A percentile compares a stretch with the other conserved stretches of the same genome.
Conservation (phyloP, 2,888 invertebrate species). For the Drosophila kanekoi region DNA sequence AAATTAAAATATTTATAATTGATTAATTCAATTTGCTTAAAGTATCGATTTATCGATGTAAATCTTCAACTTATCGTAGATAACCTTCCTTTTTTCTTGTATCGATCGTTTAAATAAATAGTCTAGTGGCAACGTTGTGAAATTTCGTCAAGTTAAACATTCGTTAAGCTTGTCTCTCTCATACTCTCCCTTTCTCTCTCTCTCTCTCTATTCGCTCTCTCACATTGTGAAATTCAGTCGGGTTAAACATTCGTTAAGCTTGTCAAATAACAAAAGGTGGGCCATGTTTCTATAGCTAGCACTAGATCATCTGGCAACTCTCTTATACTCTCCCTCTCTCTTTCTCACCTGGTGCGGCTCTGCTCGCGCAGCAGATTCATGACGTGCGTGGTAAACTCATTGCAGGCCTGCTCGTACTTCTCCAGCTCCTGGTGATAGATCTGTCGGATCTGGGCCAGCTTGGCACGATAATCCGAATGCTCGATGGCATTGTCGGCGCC, state of each 20-base stretch:
- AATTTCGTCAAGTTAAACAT: no score
- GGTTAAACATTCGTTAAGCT: no score
- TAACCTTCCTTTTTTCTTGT: no score
- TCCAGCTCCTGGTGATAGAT: slow-evolving; percentile 99
- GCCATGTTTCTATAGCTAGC: not conserved
- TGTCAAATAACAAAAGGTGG: no score
- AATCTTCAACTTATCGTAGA: no score
- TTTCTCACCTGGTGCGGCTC: slow-evolving; percentile 91
- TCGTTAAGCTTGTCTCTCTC: not conserved
- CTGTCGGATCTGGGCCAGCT: slow-evolving; percentile 98
- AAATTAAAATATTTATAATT: not conserved
- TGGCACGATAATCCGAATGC: slow-evolving; percentile 99
- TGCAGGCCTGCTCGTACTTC: slow-evolving; percentile 99
- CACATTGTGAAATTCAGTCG: no score
- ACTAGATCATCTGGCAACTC: not conserved
- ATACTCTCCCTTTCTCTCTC: not conserved
- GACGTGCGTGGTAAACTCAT: slow-evolving; percentile 99
- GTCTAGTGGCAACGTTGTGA: no score
- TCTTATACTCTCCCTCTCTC: not conserved
- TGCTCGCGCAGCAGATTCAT: slow-evolving; percentile 98
- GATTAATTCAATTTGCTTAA: not conserved
- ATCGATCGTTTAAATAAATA: no score
- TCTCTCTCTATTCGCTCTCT: not conserved
- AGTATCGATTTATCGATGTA: slow-evolving; percentile 6
- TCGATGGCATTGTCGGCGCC: slow-evolving; percentile 97